A percentile compares a stretch with the other conserved stretches of the same genome.
Evolutionary conservation across 2,888 invertebrate genomes (phyloP).

Genomic region (Drosophila differens): DNA sequence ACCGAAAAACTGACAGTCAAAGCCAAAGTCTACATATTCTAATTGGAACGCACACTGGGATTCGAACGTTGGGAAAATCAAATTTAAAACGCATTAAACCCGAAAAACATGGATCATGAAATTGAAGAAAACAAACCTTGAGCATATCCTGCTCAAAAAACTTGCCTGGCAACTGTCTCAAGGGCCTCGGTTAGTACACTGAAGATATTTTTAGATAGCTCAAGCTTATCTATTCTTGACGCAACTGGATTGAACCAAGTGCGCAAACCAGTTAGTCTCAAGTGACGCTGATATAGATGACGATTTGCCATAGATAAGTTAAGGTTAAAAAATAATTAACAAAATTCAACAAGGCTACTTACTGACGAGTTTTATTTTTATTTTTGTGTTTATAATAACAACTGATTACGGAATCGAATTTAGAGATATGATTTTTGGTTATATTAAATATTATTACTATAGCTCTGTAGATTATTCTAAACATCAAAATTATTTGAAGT

Average conservation of each 20-base stretch:
- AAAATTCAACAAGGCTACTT: constrained; percentile 10
- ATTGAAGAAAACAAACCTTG: constrained; percentile 31
- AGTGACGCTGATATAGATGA: constrained; percentile 19
- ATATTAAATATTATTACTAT: background rate
- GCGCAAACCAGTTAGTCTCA: constrained; percentile 55
- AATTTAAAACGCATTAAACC: constrained; percentile 48
- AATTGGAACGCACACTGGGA: constrained; percentile 49
- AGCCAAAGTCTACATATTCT: constrained; percentile 54
- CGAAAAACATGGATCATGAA: background rate
- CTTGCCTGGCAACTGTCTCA: constrained; percentile 21
- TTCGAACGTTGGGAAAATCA: constrained; percentile 42
- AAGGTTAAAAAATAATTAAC: constrained; percentile 10
- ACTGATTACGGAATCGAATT: background rate
- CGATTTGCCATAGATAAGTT: constrained; percentile 14
- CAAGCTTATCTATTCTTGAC: constrained; percentile 56
- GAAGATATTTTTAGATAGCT: constrained; percentile 12
- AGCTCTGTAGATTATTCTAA: background rate
- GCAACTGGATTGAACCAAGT: constrained; percentile 48
- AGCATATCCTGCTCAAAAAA: constrained; percentile 45
- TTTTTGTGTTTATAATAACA: background rate
- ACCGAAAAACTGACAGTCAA: constrained; percentile 48
- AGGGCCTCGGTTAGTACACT: background rate
- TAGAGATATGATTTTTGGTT: background rate
- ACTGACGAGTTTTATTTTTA: background rate
- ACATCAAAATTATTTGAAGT: background rate